Evolutionary conservation across 1,140 invertebrate species (phyloP).

Genomic region (Aphaenogaster floridana): DNA sequence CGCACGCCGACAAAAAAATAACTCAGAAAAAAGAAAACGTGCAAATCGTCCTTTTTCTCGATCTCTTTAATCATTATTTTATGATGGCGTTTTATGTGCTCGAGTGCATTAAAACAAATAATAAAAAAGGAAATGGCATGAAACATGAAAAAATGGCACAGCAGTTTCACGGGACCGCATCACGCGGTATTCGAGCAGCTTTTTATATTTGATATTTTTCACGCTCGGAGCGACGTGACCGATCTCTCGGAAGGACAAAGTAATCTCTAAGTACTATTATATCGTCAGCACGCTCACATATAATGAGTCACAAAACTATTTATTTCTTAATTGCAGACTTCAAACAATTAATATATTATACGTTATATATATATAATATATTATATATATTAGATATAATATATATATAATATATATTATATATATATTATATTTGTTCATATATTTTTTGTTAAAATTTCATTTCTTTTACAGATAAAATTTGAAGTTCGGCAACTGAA

Average conservation of each 20-base stretch:
- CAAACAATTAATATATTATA: neutral
- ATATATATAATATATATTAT: too few relatives aligned
- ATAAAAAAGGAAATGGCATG: constrained; percentile 29
- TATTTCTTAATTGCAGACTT: constrained; percentile 14
- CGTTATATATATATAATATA: too few relatives aligned
- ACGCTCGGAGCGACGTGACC: constrained; percentile 28
- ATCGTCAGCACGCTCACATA: constrained; percentile 16
- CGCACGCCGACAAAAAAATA: constrained; percentile 40
- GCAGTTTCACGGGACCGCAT: constrained; percentile 84
- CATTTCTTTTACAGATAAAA: neutral
- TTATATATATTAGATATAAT: too few relatives aligned
- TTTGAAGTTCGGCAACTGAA: neutral
- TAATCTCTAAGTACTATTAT: constrained; percentile 52
- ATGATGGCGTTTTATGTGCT: constrained; percentile 41
- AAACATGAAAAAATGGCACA: constrained; percentile 81
- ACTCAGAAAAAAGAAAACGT: constrained; percentile 38
- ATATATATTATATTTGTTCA: neutral
- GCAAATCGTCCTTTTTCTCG: constrained; percentile 41
- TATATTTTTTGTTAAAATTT: neutral
- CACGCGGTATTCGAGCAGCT: constrained; percentile 68
- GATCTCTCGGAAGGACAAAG: constrained; percentile 44
- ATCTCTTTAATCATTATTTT: neutral
- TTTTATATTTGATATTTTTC: constrained; percentile 20
- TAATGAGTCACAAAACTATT: constrained; percentile 17
- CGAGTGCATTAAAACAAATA: constrained; percentile 42